phyloP scores from a whole-genome alignment of 2,888 invertebrate species.

The Hymenopus coronatus region DNA sequence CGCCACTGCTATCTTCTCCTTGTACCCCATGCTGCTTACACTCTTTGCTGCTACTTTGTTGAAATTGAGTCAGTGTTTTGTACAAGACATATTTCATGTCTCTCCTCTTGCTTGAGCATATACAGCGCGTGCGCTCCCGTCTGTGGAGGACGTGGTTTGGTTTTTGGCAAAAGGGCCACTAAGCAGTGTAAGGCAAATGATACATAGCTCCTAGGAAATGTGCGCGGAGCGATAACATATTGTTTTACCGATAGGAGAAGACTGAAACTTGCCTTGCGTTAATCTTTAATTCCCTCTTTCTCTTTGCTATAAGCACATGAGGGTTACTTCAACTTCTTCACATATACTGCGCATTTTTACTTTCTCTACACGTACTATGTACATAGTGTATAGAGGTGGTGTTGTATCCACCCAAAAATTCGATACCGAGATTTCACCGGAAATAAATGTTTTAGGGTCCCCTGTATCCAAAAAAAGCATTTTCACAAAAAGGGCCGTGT shows the following conservation, averaged over 20 bases:
- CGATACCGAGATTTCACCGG: too few species aligned
- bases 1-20: not conserved
- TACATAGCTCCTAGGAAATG: not conserved
- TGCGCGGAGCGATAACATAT: not conserved
- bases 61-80: constrained; percentile 17
- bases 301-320: not conserved
- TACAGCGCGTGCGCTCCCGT: not conserved
- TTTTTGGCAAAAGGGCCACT: constrained; percentile 15
- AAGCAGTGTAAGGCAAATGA: not conserved
- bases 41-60: constrained; percentile 18
- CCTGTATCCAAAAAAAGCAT: too few species aligned
- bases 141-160: not conserved
- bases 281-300: not conserved
- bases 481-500: too few species aligned
- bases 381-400: too few species aligned
- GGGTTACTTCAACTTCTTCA: not conserved
- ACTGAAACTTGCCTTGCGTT: not conserved
- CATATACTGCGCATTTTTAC: too few species aligned
- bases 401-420: too few species aligned
- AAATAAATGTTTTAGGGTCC: too few species aligned
- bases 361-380: too few species aligned
- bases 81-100: constrained; percentile 14
- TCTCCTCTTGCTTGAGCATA: constrained; percentile 2
- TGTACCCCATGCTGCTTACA: not conserved
- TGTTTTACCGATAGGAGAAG: not conserved